Evolutionary conservation across 2,888 invertebrate genomes (phyloP).

Genomic region (Amblyteles armatorius): DNA sequence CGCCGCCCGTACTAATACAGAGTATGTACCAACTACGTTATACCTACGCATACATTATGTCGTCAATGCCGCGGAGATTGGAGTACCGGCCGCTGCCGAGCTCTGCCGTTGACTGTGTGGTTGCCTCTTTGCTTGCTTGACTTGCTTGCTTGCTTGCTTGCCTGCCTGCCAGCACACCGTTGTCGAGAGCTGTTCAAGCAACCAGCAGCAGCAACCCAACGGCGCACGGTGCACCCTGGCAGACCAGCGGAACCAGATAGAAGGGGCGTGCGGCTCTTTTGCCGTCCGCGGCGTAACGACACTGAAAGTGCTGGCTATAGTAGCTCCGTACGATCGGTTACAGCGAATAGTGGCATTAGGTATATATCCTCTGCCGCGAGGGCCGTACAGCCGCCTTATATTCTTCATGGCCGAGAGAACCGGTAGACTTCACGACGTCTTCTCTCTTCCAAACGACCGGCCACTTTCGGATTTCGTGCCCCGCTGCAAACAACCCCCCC

Average conservation of each 20-base stretch:
- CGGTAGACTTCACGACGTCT: conserved; percentile 20
- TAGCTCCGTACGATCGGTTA: conserved; percentile 41
- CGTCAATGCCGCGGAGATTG: conserved; percentile 66
- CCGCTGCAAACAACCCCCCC: conserved; percentile 1
- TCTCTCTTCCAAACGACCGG: conserved; percentile 37
- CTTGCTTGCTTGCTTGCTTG: background rate
- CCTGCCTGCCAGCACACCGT: conserved; percentile 14
- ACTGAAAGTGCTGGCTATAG: conserved; percentile 65
- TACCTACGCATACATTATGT: conserved; percentile 63
- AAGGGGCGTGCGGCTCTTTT: conserved; percentile 62
- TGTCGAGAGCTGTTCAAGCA: conserved; percentile 46
- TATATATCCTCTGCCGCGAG: conserved; percentile 10
- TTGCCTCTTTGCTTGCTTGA: conserved; percentile 21
- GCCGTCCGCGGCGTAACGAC: conserved; percentile 60
- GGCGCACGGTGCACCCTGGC: conserved; percentile 23
- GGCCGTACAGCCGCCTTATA: conserved; percentile 5
- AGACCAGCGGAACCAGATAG: conserved; percentile 45
- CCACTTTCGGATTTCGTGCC: conserved; percentile 62
- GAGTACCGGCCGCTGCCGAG: conserved; percentile 57
- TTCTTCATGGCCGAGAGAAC: conserved; percentile 26
- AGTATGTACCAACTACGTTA: conserved; percentile 36
- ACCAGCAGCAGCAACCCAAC: conserved; percentile 15
- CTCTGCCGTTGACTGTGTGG: conserved; percentile 37
- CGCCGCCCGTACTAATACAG: conserved; percentile 29
- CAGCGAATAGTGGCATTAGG: conserved; percentile 31